phyloP scores from a whole-genome alignment of 2,888 invertebrate genomes.

The Nemoura dubitans region DNA sequence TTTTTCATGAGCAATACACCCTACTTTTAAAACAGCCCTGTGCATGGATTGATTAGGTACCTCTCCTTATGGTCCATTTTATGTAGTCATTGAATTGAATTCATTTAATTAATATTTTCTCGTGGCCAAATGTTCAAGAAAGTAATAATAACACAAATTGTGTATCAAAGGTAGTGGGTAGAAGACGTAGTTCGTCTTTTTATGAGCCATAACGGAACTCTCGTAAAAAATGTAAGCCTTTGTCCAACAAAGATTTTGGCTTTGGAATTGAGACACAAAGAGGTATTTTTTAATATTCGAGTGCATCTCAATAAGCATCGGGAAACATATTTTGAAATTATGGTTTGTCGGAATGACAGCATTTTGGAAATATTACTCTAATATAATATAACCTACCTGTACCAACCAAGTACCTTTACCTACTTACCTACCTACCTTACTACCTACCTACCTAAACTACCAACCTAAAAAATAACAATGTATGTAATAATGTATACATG shows the following conservation, averaged over 20 bases:
- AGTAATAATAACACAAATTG: background rate
- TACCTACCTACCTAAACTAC: background rate
- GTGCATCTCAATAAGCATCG: background rate
- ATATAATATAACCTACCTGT: background rate
- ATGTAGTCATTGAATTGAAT: background rate
- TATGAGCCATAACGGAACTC: background rate
- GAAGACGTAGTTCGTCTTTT: background rate
- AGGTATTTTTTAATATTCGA: background rate
- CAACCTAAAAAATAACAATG: background rate
- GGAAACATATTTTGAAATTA: background rate
- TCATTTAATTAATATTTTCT: background rate
- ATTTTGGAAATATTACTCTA: background rate
- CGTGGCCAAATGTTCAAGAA: constrained; percentile 12
- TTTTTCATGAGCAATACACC: background rate
- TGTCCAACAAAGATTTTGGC: background rate
- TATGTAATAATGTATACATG: background rate
- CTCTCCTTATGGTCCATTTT: background rate
- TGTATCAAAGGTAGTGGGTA: background rate
- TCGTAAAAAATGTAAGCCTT: background rate
- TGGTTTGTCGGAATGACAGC: background rate
- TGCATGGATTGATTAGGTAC: background rate
- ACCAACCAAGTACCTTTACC: background rate
- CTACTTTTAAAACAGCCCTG: background rate
- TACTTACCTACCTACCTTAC: background rate
- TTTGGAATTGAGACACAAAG: background rate